These are phyloP conservation scores for Periphyllus acericola DNA, from an alignment of 2,888 invertebrate species.

Conservation along the genomic window DNA sequence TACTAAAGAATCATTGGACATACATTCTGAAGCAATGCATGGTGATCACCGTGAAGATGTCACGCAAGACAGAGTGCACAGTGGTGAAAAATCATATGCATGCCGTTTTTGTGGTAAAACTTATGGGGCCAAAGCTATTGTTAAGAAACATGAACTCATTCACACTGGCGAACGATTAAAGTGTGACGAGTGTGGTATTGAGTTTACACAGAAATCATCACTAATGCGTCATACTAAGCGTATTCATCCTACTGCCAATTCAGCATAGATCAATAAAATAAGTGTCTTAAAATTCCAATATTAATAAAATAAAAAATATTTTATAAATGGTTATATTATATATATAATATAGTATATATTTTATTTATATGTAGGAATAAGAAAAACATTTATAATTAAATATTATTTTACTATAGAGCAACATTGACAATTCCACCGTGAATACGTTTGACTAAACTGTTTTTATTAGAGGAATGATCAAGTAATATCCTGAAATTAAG, in stretches of 20 bases:
- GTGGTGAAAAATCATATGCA: conserved; percentile 61
- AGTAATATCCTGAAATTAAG: conserved; percentile 1
- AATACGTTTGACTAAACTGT: not conserved
- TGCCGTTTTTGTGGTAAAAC: conserved; percentile 64
- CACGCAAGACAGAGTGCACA: conserved; percentile 35
- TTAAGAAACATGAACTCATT: conserved; percentile 64
- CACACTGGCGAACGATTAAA: conserved; percentile 65
- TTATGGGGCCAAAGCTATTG: conserved; percentile 64
- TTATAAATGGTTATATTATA: not conserved
- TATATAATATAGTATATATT: conserved; percentile 14
- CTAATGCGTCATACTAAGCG: conserved; percentile 65
- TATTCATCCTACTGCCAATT: conserved; percentile 64
- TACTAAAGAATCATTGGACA: conserved; percentile 63
- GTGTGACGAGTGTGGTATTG: conserved; percentile 65
- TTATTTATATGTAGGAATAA: not conserved
- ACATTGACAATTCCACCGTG: not conserved
- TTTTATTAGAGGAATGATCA: conserved; percentile 6
- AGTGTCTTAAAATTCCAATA: conserved; percentile 14
- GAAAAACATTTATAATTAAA: not conserved
- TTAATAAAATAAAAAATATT: not conserved
- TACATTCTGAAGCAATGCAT: conserved; percentile 62
- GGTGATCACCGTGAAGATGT: conserved; percentile 60
- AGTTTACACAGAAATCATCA: conserved; percentile 65
- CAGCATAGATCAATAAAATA: conserved; percentile 13
- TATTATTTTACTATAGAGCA: not conserved